phyloP scores from a whole-genome alignment of 2,113 vertebrate species.

The Hiodon tergisus region DNA sequence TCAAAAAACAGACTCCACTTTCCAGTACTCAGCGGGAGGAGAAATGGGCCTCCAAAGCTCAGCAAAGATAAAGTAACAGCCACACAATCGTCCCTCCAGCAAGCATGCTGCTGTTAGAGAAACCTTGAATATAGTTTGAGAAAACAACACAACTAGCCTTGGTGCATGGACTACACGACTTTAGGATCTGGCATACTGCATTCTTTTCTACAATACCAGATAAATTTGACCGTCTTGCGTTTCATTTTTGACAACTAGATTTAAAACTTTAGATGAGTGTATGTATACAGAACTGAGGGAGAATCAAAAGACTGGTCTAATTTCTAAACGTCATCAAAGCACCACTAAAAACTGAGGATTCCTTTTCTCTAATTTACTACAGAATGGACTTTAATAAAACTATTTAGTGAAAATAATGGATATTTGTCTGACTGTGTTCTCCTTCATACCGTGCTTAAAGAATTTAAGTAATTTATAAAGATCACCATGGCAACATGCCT shows the following conservation, averaged over 20 bases:
- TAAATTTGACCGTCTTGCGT: too few species aligned
- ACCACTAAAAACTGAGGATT: background rate
- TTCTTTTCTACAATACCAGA: too few species aligned
- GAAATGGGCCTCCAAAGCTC: too few species aligned
- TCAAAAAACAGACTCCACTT: background rate
- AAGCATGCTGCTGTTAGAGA: too few species aligned
- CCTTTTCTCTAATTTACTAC: background rate
- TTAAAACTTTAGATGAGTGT: constrained; percentile 13
- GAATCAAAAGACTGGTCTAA: background rate
- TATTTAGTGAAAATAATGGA: background rate
- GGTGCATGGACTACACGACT: too few species aligned
- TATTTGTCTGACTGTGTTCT: background rate
- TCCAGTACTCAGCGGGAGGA: background rate
- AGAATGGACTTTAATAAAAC: constrained; percentile 22
- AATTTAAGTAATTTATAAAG: constrained; percentile 15
- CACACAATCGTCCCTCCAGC: too few species aligned
- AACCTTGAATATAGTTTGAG: too few species aligned
- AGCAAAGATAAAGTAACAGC: too few species aligned
- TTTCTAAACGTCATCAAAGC: background rate
- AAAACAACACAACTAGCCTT: too few species aligned
- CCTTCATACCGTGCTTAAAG: constrained; percentile 5
- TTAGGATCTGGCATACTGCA: too few species aligned
- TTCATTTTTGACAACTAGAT: background rate
- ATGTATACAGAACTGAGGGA: background rate
- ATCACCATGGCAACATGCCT: constrained; percentile 31